Evolutionary conservation across 2,888 invertebrate genomes (phyloP).

Genomic region (Eupithecia subumbrata): DNA sequence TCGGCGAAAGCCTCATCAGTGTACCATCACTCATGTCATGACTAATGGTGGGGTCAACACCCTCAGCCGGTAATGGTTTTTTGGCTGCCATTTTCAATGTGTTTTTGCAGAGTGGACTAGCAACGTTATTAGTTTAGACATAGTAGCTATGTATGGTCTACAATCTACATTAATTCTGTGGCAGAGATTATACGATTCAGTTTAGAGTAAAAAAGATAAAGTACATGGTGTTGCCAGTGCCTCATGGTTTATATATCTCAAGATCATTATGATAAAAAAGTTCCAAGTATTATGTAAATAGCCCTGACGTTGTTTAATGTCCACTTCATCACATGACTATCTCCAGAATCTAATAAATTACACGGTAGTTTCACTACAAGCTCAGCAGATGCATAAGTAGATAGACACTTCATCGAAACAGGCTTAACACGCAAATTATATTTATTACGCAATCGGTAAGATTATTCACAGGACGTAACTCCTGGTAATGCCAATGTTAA

Average conservation of each 20-base stretch:
- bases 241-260: not conserved
- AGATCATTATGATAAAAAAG: conserved; percentile 9
- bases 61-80: conserved; percentile 43
- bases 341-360: conserved; percentile 28
- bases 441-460: conserved; percentile 38
- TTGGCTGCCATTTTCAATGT: conserved; percentile 40
- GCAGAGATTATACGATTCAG: conserved; percentile 35
- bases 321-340: conserved; percentile 26
- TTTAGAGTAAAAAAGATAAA: not conserved
- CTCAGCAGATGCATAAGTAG: conserved; percentile 23
- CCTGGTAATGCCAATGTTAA: conserved; percentile 37
- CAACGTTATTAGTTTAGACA: conserved; percentile 40
- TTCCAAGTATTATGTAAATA: conserved; percentile 25
- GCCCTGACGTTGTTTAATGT: conserved; percentile 19
- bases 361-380: conserved; percentile 21
- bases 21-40: conserved; percentile 47
- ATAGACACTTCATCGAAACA: conserved; percentile 33
- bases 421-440: conserved; percentile 36
- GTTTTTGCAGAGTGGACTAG: conserved; percentile 45
- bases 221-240: not conserved
- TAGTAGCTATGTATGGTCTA: conserved; percentile 37
- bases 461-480: conserved; percentile 39
- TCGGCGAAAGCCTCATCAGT: conserved; percentile 47
- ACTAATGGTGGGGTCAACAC: conserved; percentile 48
- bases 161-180: conserved; percentile 29